Percentiles rank a stretch among this genome's conserved stretches.
Conservation (phyloP, 2,888 invertebrate species). For the Euclidia mi region DNA sequence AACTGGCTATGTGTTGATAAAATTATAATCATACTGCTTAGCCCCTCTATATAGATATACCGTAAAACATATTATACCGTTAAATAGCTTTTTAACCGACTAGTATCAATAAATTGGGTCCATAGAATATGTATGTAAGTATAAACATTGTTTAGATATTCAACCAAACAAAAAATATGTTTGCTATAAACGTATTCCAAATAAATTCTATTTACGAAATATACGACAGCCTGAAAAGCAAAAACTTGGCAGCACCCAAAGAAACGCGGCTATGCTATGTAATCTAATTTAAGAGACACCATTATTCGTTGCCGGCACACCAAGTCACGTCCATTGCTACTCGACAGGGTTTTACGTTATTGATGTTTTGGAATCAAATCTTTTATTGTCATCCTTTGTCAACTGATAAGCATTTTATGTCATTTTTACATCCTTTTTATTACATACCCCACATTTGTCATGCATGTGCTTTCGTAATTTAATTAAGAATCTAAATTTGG, state of each 20-base stretch:
- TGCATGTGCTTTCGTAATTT: conserved; percentile 14
- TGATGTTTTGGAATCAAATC: conserved; percentile 63
- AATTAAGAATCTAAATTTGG: conserved; percentile 13
- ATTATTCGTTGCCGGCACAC: conserved; percentile 66
- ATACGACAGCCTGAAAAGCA: conserved; percentile 66
- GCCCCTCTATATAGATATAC: no score
- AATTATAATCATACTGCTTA: no score
- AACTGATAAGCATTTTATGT: conserved; percentile 51
- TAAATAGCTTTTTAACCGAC: no score
- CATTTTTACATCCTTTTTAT: conserved; percentile 49
- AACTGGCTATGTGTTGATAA: no score
- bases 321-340: conserved; percentile 70
- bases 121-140: no score
- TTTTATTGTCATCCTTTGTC: conserved; percentile 57
- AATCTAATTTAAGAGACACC: conserved; percentile 71
- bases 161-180: background rate
- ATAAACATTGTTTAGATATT: background rate
- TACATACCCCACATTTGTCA: conserved; percentile 27
- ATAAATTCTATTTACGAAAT: conserved; percentile 47
- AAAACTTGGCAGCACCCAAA: conserved; percentile 60
- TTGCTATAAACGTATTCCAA: conserved; percentile 11
- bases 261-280: conserved; percentile 63
- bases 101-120: no score
- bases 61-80: no score
- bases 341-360: conserved; percentile 64